Percentiles rank a stretch among this genome's conserved stretches.
phyloP scores from a whole-genome alignment of 1,140 invertebrate species.

The Brachionus rubens region DNA sequence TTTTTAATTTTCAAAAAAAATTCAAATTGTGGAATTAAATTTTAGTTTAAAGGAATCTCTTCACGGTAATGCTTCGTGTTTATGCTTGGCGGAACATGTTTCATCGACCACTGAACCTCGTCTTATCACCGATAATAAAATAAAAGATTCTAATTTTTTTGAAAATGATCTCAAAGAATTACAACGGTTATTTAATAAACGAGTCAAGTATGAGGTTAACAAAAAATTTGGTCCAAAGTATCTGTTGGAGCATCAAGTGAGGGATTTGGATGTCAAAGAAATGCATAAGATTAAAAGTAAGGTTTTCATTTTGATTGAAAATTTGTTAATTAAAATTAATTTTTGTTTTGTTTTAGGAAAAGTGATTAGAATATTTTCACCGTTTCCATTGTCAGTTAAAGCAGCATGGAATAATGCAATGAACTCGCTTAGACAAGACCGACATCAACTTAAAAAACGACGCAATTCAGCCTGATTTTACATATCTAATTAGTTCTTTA shows the following conservation, averaged over 20 bases:
- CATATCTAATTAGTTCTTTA: background rate
- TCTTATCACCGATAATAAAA: no score
- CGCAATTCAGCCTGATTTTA: background rate
- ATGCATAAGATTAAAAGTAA: constrained; percentile 46
- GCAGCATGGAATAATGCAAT: constrained; percentile 46
- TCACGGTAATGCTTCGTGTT: no score
- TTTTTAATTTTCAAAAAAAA: no score
- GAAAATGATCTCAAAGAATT: constrained; percentile 13
- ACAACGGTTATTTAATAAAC: constrained; percentile 38
- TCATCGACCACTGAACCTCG: no score
- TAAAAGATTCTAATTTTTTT: no score
- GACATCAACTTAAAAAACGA: constrained; percentile 44
- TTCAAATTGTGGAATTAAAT: no score
- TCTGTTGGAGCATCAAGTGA: constrained; percentile 32
- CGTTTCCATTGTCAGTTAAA: constrained; percentile 37
- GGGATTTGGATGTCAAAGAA: constrained; percentile 41
- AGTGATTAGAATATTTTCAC: constrained; percentile 22
- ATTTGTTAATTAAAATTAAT: background rate
- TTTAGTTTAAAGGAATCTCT: no score
- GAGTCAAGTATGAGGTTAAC: constrained; percentile 46
- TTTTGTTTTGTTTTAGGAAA: background rate
- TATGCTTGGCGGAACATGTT: no score
- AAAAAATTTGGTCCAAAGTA: constrained; percentile 27
- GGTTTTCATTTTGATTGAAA: background rate
- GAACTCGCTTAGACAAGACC: constrained; percentile 45